These are phyloP conservation scores for Brachionus paranguensis DNA, from an alignment of 1,140 invertebrate species.

Conservation along the genomic window DNA sequence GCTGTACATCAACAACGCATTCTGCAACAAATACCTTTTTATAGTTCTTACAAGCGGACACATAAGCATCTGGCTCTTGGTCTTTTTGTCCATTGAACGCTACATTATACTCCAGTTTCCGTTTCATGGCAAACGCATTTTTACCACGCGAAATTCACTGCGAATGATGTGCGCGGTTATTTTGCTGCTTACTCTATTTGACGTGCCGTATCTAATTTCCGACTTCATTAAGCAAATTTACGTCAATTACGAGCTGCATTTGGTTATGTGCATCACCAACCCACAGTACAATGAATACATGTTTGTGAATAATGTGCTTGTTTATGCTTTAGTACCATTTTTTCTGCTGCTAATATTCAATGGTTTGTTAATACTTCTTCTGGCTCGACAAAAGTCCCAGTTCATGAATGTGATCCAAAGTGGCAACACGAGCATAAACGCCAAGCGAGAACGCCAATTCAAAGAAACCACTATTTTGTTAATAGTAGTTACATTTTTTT, in stretches of 20 bases:
- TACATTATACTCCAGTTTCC: conserved; percentile 35
- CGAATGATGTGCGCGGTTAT: conserved; percentile 16
- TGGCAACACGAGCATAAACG: neutral
- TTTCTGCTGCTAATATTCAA: conserved; percentile 27
- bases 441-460: conserved; percentile 36
- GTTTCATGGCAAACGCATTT: neutral
- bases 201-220: conserved; percentile 11
- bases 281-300: neutral
- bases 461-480: conserved; percentile 31
- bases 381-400: conserved; percentile 11
- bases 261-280: conserved; percentile 19
- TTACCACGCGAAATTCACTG: conserved; percentile 8
- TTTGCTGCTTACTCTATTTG: neutral
- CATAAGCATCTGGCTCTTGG: conserved; percentile 30
- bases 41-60: neutral
- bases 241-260: neutral
- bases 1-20: neutral
- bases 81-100: conserved; percentile 34
- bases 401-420: conserved; percentile 28
- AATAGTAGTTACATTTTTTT: conserved; percentile 26
- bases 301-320: conserved; percentile 20
- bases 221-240: neutral
- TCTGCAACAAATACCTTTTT: neutral
- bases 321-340: conserved; percentile 28
- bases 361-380: neutral